These are phyloP conservation scores for Neocrepidodera transversa DNA, from an alignment of 2,888 invertebrate genomes.

Conservation along the genomic window DNA sequence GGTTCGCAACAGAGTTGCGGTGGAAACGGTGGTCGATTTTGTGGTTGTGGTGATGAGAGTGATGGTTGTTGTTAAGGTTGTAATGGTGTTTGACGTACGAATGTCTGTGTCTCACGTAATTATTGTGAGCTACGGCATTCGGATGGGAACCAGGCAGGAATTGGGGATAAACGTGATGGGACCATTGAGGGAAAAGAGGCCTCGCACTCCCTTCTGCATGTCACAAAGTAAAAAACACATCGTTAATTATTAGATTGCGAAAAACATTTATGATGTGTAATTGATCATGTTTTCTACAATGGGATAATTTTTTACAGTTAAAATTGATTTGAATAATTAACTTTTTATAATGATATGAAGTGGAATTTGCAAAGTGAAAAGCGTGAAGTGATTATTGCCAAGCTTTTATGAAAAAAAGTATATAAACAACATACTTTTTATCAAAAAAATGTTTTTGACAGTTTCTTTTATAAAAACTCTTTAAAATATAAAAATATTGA, in stretches of 20 bases:
- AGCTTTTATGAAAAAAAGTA: slow-evolving; percentile 5
- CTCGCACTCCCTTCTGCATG: slow-evolving; percentile 68
- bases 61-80: slow-evolving; percentile 69
- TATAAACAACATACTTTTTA: background rate
- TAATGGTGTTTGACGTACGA: slow-evolving; percentile 65
- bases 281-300: too few species aligned
- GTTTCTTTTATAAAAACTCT: too few species aligned
- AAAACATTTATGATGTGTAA: too few species aligned
- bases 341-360: background rate
- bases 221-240: slow-evolving; percentile 40
- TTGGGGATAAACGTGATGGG: slow-evolving; percentile 93
- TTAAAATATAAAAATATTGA: too few species aligned
- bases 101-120: slow-evolving; percentile 56
- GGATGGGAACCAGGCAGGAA: slow-evolving; percentile 92
- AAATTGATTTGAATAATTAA: too few species aligned
- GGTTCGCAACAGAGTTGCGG: slow-evolving; percentile 67
- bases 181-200: slow-evolving; percentile 93
- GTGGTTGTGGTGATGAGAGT: slow-evolving; percentile 68
- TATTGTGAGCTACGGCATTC: slow-evolving; percentile 67
- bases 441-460: too few species aligned
- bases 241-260: slow-evolving; percentile 29
- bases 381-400: slow-evolving; percentile 29
- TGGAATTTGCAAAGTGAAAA: slow-evolving; percentile 15
- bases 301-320: too few species aligned
- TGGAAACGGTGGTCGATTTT: slow-evolving; percentile 67